These are phyloP conservation scores for Sclerodermus sp. DNA, from an alignment of 2,888 invertebrate species.

Conservation along the genomic window DNA sequence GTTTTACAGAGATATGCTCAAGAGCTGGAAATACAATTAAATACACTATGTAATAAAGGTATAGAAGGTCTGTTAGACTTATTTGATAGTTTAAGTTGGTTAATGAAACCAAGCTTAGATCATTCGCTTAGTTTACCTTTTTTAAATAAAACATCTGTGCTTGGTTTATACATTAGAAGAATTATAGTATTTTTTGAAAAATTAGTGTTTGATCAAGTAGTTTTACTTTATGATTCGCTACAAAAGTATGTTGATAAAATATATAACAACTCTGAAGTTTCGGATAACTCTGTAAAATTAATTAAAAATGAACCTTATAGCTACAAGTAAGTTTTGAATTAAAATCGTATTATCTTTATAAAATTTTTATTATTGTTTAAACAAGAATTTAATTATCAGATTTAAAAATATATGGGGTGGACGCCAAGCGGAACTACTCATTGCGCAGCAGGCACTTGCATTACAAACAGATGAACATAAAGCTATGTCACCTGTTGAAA, in stretches of 20 bases:
- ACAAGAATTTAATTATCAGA: conserved; percentile 38
- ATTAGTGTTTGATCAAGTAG: conserved; percentile 81
- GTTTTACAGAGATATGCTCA: conserved; percentile 63
- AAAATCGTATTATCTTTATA: neutral
- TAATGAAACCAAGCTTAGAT: conserved; percentile 61
- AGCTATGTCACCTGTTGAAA: conserved; percentile 74
- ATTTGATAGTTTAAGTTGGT: conserved; percentile 67
- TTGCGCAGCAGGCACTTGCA: conserved; percentile 82
- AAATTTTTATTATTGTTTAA: neutral
- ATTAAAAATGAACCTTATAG: conserved; percentile 21
- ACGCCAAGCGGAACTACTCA: conserved; percentile 86
- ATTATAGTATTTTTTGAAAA: conserved; percentile 81
- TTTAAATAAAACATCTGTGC: conserved; percentile 54
- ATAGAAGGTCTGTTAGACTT: conserved; percentile 64
- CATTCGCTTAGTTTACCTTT: conserved; percentile 39
- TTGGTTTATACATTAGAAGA: conserved; percentile 80
- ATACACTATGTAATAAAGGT: conserved; percentile 63
- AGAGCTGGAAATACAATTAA: conserved; percentile 65
- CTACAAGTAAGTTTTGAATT: conserved; percentile 22
- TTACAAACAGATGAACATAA: conserved; percentile 80
- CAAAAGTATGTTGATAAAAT: conserved; percentile 27
- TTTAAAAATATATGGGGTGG: conserved; percentile 76
- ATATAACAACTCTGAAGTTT: conserved; percentile 11
- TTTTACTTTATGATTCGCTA: conserved; percentile 68
- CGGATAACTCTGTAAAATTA: conserved; percentile 18